These are phyloP conservation scores for Calliphora vicina DNA, from an alignment of 1,140 invertebrate genomes.

Conservation along the genomic window DNA sequence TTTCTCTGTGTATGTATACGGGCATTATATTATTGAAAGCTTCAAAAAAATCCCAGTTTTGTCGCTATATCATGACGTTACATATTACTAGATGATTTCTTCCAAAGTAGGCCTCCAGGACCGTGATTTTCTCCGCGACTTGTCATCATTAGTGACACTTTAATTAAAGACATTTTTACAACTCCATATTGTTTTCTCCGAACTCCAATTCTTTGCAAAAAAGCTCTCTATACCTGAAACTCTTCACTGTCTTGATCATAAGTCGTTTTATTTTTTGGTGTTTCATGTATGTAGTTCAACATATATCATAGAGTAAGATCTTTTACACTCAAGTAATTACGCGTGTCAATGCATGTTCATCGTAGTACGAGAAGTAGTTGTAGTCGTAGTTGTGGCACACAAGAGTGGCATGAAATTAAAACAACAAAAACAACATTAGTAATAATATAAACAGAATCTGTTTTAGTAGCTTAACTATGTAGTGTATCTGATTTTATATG, in stretches of 20 bases:
- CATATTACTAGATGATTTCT: too few species aligned
- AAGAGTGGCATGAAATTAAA: background rate
- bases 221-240: too few species aligned
- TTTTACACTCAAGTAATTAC: slow-evolving; percentile 10
- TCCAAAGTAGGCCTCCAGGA: background rate
- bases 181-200: background rate
- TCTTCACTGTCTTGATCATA: too few species aligned
- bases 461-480: slow-evolving; percentile 1
- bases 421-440: background rate
- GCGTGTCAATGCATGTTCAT: slow-evolving; percentile 3
- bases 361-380: background rate
- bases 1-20: too few species aligned
- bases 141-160: slow-evolving; percentile 10
- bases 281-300: background rate
- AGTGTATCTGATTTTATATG: background rate
- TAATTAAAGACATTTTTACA: background rate
- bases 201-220: background rate
- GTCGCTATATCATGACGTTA: too few species aligned
- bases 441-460: background rate
- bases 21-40: too few species aligned
- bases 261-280: background rate
- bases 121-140: background rate
- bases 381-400: background rate
- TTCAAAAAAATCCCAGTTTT: too few species aligned
- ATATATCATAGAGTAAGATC: background rate